Evolutionary conservation across 23 tunicate species (phyloP), one percentile per base, ranked within the genome.

Genomic region (Botrylloides violaceus): DNA sequence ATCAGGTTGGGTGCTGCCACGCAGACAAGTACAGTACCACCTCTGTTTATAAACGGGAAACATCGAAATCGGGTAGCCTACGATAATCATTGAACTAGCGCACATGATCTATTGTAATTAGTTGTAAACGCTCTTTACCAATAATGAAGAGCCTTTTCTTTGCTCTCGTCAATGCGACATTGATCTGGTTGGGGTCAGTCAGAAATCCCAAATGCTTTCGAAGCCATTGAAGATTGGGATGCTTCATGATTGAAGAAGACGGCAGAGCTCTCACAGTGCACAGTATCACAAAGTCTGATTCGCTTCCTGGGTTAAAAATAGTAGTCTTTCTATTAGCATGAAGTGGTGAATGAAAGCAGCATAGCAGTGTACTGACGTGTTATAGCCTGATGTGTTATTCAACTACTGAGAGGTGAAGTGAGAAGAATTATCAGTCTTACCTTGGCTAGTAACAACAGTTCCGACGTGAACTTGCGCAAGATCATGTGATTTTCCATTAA

Each of bases 361-460:
- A n/a, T n/a, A n/a, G n/a, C n/a, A n/a, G n/a, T n/a, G n/a, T n/a
- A n/a, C n/a, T n/a, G n/a, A n/a, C n/a, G n/a, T n/a, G n/a, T n/a
- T n/a, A n/a, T n/a, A n/a, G n/a, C n/a, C n/a, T n/a, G n/a, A n/a
- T n/a, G n/a, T n/a, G n/a, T n/a, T n/a, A n/a, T n/a, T n/a, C n/a
- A n/a, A n/a, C n/a, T n/a, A n/a, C n/a, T n/a, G n/a, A n/a, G n/a
- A n/a, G n/a, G n/a, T n/a, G n/a, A n/a, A n/a, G n/a, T n/a, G n/a
- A n/a, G n/a, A n/a, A n/a, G n/a, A n/a, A n/a, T n/a, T n/a, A n/a
- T n/a, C n/a, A n/a, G n/a, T n/a, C n/a, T n/a, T 33, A 85, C 94
- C 94, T 75, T 85, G 94, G 33, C 94, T 85, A 32, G 94, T 85
- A 27, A 85, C 84, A 9, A 85, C 94, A 18, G 94, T 85, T 32